Base-by-base conservation (phyloP, 37 sponge, comb jelly and placozoan species). In the Oopsacas minuta region DNA sequence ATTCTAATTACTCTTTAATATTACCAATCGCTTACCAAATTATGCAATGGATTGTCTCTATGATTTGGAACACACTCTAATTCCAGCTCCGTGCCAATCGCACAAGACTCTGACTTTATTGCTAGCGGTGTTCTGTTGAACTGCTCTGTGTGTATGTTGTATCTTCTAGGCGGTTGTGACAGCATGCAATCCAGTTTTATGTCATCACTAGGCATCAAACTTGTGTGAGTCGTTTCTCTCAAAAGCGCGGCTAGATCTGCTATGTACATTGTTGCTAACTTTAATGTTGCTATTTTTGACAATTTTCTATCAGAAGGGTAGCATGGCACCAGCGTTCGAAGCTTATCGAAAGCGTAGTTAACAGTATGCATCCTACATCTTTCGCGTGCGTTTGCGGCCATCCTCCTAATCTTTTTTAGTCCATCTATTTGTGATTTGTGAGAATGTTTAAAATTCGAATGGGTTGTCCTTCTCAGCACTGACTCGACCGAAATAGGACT, bases 231-330 rank as follows among this genome's bases (percentile, higher is more conserved):
- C 30, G 90, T 52, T 20, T 88, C 88, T 39, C 86, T 83, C 15
- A 95, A 81, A 35, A 92, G 52, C 1, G 88, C 83, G 7, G 53
- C 84, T 23, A 95, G 85, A 49, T 95, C 96, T 28, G 83, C 39
- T 35, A 95, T 95, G 85, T 95, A 95, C 36, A 90, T 84, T 49
- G 91, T 89, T 7, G 96, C 96, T 15, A 95, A 85, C 37, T 85
- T 52, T 0, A 95, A 88, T 0, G 96, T 95, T 52, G 92, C 96
- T 39, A 95, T 91, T 81, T 95, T 95, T 39, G 96, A 95, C n/a
- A 95, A 90, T 83, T 95, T 95, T 52, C 93, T 85, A 53, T 91
- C 88, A 37, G 96, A 86, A 0, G 96, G 96, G 69, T 95, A 95
- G 23, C 90, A 89, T 35, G 96, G 96, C 37, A 95, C 93, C 38